Conservation (phyloP, 2,113 vertebrate species). For the Aptenodytes forsteri region DNA sequence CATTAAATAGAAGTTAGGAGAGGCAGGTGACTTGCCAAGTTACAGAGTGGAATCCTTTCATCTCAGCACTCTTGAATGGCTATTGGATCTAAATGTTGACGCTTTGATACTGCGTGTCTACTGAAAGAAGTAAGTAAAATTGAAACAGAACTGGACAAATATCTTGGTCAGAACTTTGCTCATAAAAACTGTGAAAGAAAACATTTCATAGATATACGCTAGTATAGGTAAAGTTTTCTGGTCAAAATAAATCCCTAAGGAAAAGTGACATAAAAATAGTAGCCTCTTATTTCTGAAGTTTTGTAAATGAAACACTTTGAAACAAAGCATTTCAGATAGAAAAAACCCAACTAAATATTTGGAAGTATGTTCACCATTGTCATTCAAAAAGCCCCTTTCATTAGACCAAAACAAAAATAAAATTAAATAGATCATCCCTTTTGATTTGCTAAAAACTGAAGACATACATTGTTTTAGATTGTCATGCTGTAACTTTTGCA, state of each 20-base stretch:
- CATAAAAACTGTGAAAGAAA: background rate
- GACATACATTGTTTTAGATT: background rate
- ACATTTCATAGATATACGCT: background rate
- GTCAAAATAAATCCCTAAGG: background rate
- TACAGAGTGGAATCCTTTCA: background rate
- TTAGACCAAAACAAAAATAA: background rate
- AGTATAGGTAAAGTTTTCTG: background rate
- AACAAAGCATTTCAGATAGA: background rate
- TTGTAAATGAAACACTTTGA: background rate
- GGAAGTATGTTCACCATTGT: background rate
- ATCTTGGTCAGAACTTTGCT: background rate
- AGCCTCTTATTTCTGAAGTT: background rate
- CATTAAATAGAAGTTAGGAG: background rate
- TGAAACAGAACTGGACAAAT: background rate
- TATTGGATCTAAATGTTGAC: background rate
- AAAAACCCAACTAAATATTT: background rate
- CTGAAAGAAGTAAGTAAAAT: background rate
- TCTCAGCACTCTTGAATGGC: background rate
- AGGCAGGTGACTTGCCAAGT: background rate
- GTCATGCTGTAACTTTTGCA: background rate
- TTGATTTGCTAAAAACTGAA: background rate
- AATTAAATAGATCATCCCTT: background rate
- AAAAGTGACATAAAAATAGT: background rate
- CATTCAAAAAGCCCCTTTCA: background rate
- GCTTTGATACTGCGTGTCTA: background rate